These are phyloP conservation scores for Dolichotis patagonum DNA, from an alignment of 2,113 vertebrate species.

Conservation along the genomic window DNA sequence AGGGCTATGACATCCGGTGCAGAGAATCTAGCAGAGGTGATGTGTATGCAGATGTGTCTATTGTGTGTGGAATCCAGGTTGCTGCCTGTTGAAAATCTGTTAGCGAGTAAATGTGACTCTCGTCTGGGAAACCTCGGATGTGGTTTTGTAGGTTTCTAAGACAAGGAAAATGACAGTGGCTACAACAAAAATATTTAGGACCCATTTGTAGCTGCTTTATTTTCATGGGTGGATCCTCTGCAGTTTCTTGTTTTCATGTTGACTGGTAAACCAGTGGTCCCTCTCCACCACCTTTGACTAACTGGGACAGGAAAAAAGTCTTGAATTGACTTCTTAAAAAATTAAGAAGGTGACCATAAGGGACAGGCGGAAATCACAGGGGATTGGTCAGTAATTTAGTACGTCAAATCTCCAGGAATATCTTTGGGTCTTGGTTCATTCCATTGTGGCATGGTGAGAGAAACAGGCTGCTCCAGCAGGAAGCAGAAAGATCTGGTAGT, in stretches of 20 bases:
- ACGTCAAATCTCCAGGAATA: background rate
- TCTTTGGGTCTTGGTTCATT: background rate
- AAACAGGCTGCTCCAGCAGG: background rate
- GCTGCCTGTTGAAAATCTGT: background rate
- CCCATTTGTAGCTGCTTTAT: background rate
- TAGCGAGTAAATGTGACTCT: no score
- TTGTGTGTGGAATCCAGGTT: background rate
- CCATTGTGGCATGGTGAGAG: background rate
- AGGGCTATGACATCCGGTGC: background rate
- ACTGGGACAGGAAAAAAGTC: background rate
- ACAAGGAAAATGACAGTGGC: background rate
- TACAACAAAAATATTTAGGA: background rate
- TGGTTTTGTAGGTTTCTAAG: background rate
- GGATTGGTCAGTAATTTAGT: background rate
- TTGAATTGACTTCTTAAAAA: background rate
- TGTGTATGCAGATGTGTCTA: background rate
- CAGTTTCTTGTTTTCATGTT: background rate
- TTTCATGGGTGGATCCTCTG: background rate
- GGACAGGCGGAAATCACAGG: background rate
- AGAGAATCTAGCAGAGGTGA: background rate
- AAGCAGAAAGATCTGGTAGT: background rate
- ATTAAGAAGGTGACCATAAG: background rate
- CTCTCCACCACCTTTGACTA: background rate
- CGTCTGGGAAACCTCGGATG: background rate
- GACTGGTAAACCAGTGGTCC: background rate